Evolutionary conservation across 2,113 vertebrate genomes (phyloP), one percentile per base, ranked within the genome.

Genomic region (Cnemophilus loriae): DNA sequence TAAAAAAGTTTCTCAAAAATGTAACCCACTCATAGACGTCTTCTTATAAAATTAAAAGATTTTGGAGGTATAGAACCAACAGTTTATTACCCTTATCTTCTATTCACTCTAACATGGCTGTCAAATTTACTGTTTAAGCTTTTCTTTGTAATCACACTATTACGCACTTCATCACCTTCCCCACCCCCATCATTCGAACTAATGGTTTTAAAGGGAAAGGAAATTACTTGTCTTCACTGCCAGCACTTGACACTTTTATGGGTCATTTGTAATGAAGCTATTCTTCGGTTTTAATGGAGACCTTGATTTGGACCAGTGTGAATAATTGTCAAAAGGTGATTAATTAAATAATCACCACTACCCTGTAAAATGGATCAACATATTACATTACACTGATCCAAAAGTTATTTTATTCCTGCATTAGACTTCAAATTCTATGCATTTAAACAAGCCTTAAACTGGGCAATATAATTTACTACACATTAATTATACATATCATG

Each of bases 301-400:
- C 98, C 98, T 98, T 98, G 98, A 98, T 98, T 98, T 97, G 97
- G 97, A 97, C 96, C 93, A 96, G 96, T 97, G 98, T 98, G 98
- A 98, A 97, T 98, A 98, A 98, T 98, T 98, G 97, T 98, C 98
- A 98, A 97, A 97, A 97, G 97, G 98, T 98, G 98, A 98, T 98
- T 98, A 98, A 98, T 98, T 98, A 98, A 98, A 98, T 98, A 98
- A 97, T 98, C 98, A 98, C 98, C 97, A 87, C 95, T 95, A 89
- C 93, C 96, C 97, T 96, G 97, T 98, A 98, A 98, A 98, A 98
- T 97, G 97, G 97, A 98, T 98, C 98, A 98, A 98, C 98, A 96
- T 97, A 98, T 97, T 97, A 97, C 98, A 97, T 98, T 98, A 96
- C 95, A 83, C 95, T 94, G 97, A 96, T 97, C 97, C 95, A 91